phyloP scores from a whole-genome alignment of 2,113 vertebrate species.

The Ciconia stormi region DNA sequence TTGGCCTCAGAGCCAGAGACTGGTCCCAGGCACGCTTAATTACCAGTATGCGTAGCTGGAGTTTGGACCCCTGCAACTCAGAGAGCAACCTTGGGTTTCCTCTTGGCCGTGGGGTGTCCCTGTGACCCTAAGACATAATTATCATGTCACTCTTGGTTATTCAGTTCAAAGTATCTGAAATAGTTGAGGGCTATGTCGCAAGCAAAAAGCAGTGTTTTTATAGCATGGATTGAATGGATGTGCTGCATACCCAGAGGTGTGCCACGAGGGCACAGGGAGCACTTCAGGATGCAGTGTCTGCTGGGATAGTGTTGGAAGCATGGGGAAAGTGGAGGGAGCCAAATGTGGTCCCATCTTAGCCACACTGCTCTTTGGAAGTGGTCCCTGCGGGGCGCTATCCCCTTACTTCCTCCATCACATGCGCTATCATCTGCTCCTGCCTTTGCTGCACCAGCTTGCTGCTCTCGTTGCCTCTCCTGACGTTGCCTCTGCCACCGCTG shows the following conservation, averaged over 20 bases:
- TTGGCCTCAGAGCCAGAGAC: background rate
- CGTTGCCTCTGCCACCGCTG: rapidly evolving
- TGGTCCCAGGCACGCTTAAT: background rate
- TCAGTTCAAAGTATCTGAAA: background rate
- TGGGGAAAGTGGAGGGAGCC: background rate
- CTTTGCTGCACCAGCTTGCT: background rate
- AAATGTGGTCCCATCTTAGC: background rate
- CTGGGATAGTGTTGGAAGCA: background rate
- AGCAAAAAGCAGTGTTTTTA: background rate
- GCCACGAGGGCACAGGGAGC: rapidly evolving
- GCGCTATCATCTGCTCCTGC: background rate
- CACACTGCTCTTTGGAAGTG: background rate
- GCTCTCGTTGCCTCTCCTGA: rapidly evolving
- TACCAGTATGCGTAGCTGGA: background rate
- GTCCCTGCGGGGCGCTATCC: background rate
- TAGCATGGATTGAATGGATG: background rate
- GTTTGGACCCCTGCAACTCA: background rate
- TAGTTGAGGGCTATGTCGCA: background rate
- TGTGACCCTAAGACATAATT: background rate
- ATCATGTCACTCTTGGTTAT: background rate
- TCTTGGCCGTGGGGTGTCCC: background rate
- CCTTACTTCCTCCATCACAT: background rate
- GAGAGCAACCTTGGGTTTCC: background rate
- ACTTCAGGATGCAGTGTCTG: background rate
- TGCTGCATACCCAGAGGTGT: background rate